These are phyloP conservation scores for Prenolepis imparis DNA, from an alignment of 2,888 invertebrate genomes.

Conservation along the genomic window DNA sequence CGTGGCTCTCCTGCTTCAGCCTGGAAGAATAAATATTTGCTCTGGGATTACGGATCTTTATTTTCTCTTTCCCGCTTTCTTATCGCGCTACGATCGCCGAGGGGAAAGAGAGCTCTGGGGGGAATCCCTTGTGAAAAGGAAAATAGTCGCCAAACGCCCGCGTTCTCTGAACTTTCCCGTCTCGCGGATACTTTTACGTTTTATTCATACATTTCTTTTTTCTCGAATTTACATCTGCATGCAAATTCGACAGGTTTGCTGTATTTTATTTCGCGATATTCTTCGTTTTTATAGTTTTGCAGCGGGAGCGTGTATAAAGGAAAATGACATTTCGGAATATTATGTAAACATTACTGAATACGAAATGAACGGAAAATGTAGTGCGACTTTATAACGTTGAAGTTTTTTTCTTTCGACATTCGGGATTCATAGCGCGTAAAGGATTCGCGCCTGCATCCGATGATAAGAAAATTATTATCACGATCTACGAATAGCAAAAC, in stretches of 20 bases:
- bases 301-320: not conserved
- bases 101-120: not conserved
- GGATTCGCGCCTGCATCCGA: not conserved
- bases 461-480: constrained; percentile 39
- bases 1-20: constrained; percentile 92
- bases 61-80: constrained; percentile 58
- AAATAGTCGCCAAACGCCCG: constrained; percentile 37
- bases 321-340: constrained; percentile 23
- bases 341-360: constrained; percentile 36
- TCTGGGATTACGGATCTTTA: constrained; percentile 69
- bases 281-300: constrained; percentile 35
- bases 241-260: constrained; percentile 35
- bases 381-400: not conserved
- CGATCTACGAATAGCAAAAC: not conserved
- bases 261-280: constrained; percentile 38
- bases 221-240: constrained; percentile 13
- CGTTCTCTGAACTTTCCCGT: constrained; percentile 16
- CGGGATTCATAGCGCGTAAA: constrained; percentile 4
- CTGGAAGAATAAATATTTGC: constrained; percentile 87
- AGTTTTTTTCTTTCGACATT: constrained; percentile 15
- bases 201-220: constrained; percentile 25
- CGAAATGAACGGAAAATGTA: not conserved
- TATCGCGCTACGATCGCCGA: constrained; percentile 26
- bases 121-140: constrained; percentile 23
- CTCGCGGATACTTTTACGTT: constrained; percentile 35